Conservation (phyloP, 2,797 vertebrate species). For the Mormyrus hasselquistii region DNA sequence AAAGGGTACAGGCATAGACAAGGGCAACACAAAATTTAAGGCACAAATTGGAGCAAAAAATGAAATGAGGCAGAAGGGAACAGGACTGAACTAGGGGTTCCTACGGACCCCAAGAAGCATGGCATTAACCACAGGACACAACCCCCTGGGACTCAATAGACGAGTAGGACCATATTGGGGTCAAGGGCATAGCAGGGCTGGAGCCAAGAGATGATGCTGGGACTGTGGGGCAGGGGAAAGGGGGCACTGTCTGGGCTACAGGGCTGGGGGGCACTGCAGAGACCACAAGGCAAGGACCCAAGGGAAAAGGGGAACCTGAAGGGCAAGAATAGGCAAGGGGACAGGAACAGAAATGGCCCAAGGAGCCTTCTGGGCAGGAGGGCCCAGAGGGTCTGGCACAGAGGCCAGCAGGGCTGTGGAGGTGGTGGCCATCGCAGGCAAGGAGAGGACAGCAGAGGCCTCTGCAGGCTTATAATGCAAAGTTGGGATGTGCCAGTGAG, state of each 20-base stretch:
- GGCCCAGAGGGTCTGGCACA: too few relatives aligned
- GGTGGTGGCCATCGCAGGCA: neutral
- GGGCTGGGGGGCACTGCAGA: neutral
- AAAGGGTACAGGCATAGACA: neutral
- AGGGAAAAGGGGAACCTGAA: neutral
- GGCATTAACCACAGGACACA: neutral
- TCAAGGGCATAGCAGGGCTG: neutral
- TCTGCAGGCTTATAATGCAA: neutral
- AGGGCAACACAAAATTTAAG: neutral
- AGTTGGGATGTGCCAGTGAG: neutral
- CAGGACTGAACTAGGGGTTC: neutral
- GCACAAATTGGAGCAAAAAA: too few relatives aligned
- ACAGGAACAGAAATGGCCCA: neutral
- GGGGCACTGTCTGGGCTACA: neutral
- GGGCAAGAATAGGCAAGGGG: neutral
- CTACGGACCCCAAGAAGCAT: neutral
- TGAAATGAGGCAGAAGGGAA: neutral
- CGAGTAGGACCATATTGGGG: neutral
- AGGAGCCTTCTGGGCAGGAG: too few relatives aligned
- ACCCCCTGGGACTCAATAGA: neutral
- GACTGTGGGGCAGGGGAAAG: neutral
- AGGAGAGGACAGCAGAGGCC: neutral
- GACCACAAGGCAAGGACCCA: neutral
- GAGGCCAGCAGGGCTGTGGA: too few relatives aligned
- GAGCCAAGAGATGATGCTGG: neutral